phyloP scores from a whole-genome alignment of 2,797 vertebrate genomes.

The Tauraco hartlaubi region DNA sequence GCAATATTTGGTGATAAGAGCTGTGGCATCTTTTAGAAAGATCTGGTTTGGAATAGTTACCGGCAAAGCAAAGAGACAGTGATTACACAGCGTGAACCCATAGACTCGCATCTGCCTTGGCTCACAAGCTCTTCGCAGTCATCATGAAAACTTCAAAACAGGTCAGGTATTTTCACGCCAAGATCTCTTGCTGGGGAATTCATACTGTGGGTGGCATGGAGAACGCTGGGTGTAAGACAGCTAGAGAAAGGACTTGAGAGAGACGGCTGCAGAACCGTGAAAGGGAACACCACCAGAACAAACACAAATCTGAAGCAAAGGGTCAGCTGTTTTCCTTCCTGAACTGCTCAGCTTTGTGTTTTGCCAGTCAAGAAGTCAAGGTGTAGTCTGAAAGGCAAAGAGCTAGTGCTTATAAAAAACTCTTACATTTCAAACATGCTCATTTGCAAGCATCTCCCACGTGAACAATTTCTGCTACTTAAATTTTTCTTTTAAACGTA shows the following conservation, averaged over 20 bases:
- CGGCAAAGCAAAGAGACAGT: neutral
- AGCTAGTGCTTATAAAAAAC: neutral
- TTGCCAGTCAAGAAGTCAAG: neutral
- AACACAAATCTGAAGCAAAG: neutral
- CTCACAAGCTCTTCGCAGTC: neutral
- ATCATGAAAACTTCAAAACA: neutral
- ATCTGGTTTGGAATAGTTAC: neutral
- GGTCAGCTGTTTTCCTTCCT: neutral
- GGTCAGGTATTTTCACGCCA: neutral
- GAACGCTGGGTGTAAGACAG: neutral
- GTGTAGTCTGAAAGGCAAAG: neutral
- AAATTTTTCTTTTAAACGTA: constrained; percentile 7
- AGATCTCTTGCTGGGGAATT: neutral
- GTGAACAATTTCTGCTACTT: neutral
- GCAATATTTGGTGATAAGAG: neutral
- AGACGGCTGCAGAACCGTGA: accelerated
- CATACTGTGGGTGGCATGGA: neutral
- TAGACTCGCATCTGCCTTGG: neutral
- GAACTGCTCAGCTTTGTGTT: neutral
- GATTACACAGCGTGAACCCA: neutral
- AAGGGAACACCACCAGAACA: neutral
- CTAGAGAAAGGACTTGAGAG: neutral
- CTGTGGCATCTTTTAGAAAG: neutral
- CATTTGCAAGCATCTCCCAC: neutral
- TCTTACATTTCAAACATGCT: neutral